Percentiles rank a stretch among this genome's conserved stretches.
Conservation (phyloP, 2,888 invertebrate species). For the Cosmia trapezina region DNA sequence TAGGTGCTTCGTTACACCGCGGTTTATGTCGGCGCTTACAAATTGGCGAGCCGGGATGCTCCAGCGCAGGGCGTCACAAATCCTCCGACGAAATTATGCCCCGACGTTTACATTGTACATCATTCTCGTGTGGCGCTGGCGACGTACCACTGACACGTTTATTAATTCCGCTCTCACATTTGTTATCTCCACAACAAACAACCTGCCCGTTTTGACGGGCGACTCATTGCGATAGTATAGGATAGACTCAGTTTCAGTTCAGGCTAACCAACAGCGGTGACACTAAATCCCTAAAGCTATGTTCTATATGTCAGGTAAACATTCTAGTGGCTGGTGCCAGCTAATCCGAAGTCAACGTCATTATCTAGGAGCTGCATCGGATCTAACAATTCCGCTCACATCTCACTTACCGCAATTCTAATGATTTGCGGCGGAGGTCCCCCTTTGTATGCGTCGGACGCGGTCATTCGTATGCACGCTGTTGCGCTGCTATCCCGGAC, state of each 20-base stretch:
- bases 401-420: constrained; percentile 88
- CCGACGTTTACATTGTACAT: constrained; percentile 77
- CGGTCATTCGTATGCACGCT: constrained; percentile 79
- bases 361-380: constrained; percentile 81
- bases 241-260: too few relatives aligned
- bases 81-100: constrained; percentile 78
- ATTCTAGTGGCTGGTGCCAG: constrained; percentile 75
- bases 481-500: constrained; percentile 78
- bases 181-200: constrained; percentile 63
- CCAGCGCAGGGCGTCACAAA: constrained; percentile 77
- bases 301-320: constrained; percentile 66
- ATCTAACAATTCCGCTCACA: constrained; percentile 86
- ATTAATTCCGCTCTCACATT: constrained; percentile 67
- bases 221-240: constrained; percentile 51
- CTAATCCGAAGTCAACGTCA: constrained; percentile 81
- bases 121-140: constrained; percentile 72
- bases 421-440: constrained; percentile 88
- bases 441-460: constrained; percentile 84
- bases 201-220: constrained; percentile 51
- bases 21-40: constrained; percentile 88
- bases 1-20: constrained; percentile 88
- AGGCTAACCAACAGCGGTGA: constrained; percentile 50
- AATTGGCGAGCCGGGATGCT: constrained; percentile 84
- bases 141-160: constrained; percentile 75
- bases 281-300: constrained; percentile 59